Conservation (phyloP, 2,888 invertebrate genomes). For the Bhutanitis thaidina region DNA sequence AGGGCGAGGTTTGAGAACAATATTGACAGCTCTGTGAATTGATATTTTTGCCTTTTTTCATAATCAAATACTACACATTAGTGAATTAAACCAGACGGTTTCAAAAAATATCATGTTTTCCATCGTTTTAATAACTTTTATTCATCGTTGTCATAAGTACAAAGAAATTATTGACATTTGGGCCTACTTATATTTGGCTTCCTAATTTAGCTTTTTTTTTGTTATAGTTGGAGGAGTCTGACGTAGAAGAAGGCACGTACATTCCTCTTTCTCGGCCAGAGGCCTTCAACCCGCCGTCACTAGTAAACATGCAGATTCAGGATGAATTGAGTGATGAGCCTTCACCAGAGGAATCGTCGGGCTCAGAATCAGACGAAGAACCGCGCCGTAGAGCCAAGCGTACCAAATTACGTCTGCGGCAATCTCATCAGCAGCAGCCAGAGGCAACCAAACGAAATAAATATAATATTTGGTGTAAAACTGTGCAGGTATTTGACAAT, state of each 20-base stretch:
- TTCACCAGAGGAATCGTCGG: constrained; percentile 69
- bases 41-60: neutral
- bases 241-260: constrained; percentile 76
- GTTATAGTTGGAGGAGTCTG: constrained; percentile 69
- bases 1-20: constrained; percentile 81
- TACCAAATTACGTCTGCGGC: constrained; percentile 62
- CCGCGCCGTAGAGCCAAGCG: constrained; percentile 73
- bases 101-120: too few relatives aligned
- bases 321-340: constrained; percentile 81
- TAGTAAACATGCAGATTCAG: constrained; percentile 76
- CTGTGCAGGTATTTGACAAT: constrained; percentile 56
- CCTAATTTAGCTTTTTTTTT: constrained; percentile 10
- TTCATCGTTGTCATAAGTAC: neutral
- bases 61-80: neutral
- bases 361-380: constrained; percentile 82
- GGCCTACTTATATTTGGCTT: constrained; percentile 1
- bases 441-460: constrained; percentile 80
- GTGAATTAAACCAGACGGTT: too few relatives aligned
- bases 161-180: constrained; percentile 23
- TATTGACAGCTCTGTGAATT: constrained; percentile 10
- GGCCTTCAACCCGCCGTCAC: constrained; percentile 70
- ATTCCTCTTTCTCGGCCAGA: constrained; percentile 79
- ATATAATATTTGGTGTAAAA: constrained; percentile 88
- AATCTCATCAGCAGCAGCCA: constrained; percentile 40
- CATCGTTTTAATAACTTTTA: neutral